A percentile compares a stretch with the other conserved stretches of the same genome.
Evolutionary conservation across 2,888 invertebrate species (phyloP).

Genomic region (Nemurella pictetii): DNA sequence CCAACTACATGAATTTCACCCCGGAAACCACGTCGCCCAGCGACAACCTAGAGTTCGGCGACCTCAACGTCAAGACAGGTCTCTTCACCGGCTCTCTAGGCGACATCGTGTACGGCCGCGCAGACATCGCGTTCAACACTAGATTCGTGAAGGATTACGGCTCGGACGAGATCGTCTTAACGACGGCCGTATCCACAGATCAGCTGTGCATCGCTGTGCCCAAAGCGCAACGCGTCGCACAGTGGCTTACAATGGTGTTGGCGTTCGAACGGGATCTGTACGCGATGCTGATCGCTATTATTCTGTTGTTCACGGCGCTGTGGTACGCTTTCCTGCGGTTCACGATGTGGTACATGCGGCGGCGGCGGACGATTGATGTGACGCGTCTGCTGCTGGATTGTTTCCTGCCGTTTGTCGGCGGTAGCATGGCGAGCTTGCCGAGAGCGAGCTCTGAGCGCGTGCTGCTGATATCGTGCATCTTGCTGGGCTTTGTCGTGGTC

Average conservation of each 20-base stretch:
- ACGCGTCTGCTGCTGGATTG: neutral
- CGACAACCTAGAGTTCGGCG: constrained; percentile 44
- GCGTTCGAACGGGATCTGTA: neutral
- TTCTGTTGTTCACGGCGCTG: neutral
- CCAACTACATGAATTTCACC: constrained; percentile 42
- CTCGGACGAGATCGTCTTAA: constrained; percentile 50
- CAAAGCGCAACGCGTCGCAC: constrained; percentile 52
- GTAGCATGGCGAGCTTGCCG: constrained; percentile 9
- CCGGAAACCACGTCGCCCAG: constrained; percentile 28
- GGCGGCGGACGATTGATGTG: neutral
- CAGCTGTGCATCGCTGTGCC: constrained; percentile 54
- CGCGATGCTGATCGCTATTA: neutral
- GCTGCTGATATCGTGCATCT: constrained; percentile 49
- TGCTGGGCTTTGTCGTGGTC: constrained; percentile 52
- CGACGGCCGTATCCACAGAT: constrained; percentile 50
- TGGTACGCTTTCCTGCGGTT: neutral
- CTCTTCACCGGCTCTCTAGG: constrained; percentile 50
- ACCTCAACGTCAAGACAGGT: constrained; percentile 41
- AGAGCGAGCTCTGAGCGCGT: constrained; percentile 39
- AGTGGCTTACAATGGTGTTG: constrained; percentile 51
- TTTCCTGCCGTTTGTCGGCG: constrained; percentile 8
- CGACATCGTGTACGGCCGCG: constrained; percentile 49
- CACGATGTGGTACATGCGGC: neutral
- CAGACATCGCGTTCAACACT: constrained; percentile 52
- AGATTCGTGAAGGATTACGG: constrained; percentile 52